Conservation (phyloP, 37 sponge, comb jelly and placozoan genomes). For the Geodia barretti region DNA sequence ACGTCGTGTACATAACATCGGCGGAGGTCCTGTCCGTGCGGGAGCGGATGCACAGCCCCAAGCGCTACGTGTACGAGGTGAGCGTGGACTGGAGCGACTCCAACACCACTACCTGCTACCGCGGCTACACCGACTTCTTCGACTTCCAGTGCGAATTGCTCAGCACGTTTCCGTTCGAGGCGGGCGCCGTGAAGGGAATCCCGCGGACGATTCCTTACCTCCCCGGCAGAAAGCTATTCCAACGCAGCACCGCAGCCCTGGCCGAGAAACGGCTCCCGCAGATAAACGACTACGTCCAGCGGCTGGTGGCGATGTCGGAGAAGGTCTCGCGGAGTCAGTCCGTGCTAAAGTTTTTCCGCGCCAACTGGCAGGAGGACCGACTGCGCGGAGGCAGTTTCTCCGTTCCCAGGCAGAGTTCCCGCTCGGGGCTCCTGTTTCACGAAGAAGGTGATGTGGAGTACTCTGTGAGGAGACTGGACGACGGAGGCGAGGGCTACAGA, state of each 20-base stretch:
- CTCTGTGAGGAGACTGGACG: not conserved
- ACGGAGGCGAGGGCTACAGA: not conserved
- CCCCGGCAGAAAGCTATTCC: slow-evolving; percentile 78
- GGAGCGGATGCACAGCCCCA: slow-evolving; percentile 6
- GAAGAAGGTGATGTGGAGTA: not conserved
- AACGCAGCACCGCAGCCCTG: slow-evolving; percentile 53
- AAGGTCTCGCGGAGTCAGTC: slow-evolving; percentile 21
- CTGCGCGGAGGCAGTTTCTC: not conserved
- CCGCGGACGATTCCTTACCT: slow-evolving; percentile 68
- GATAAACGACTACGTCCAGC: slow-evolving; percentile 64
- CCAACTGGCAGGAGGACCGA: slow-evolving; percentile 72
- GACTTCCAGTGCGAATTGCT: slow-evolving; percentile 82
- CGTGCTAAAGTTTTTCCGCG: slow-evolving; percentile 57
- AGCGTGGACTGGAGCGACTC: slow-evolving; percentile 72
- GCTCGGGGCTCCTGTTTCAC: not conserved
- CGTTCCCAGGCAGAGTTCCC: not conserved
- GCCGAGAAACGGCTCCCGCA: slow-evolving; percentile 70
- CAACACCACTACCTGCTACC: slow-evolving; percentile 28
- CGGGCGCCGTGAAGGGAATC: slow-evolving; percentile 39
- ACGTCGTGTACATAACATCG: slow-evolving; percentile 14
- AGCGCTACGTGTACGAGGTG: slow-evolving; percentile 61
- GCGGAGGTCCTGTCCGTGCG: slow-evolving; percentile 24
- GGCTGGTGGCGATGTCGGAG: slow-evolving; percentile 48
- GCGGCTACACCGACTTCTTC: slow-evolving; percentile 83
- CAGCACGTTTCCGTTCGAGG: slow-evolving; percentile 77